Evolutionary conservation across 1,140 invertebrate genomes (phyloP).

Genomic region (Heterodera carotae): DNA sequence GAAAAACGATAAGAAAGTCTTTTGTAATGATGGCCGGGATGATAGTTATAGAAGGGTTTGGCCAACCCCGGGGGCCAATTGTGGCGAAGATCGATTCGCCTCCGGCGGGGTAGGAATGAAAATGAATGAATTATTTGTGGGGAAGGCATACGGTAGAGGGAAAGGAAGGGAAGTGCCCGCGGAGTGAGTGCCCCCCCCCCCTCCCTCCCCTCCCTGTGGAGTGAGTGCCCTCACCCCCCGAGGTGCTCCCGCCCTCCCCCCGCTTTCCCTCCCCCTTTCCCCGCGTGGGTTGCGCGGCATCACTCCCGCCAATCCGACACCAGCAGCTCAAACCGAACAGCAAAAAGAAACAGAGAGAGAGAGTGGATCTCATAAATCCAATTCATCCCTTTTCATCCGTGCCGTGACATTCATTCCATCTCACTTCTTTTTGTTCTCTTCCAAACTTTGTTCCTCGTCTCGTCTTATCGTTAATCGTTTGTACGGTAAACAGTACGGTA

Average conservation of each 20-base stretch:
- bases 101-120: background rate
- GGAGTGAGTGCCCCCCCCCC: background rate
- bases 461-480: background rate
- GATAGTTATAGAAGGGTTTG: background rate
- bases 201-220: too few species aligned
- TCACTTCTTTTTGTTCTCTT: too few species aligned
- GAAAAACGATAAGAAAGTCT: background rate
- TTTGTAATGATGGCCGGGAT: conserved; percentile 9
- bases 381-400: background rate
- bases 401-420: background rate
- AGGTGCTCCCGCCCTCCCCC: too few species aligned
- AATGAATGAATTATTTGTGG: background rate
- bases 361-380: background rate
- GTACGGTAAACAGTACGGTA: background rate
- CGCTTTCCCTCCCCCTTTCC: too few species aligned
- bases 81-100: background rate
- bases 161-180: background rate
- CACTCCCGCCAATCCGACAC: background rate
- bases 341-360: background rate
- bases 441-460: background rate
- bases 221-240: too few species aligned
- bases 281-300: background rate
- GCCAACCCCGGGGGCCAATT: background rate
- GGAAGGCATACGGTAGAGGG: background rate
- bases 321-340: background rate